Conservation (phyloP, 2,888 invertebrate species). For the Drosophila anceps region DNA sequence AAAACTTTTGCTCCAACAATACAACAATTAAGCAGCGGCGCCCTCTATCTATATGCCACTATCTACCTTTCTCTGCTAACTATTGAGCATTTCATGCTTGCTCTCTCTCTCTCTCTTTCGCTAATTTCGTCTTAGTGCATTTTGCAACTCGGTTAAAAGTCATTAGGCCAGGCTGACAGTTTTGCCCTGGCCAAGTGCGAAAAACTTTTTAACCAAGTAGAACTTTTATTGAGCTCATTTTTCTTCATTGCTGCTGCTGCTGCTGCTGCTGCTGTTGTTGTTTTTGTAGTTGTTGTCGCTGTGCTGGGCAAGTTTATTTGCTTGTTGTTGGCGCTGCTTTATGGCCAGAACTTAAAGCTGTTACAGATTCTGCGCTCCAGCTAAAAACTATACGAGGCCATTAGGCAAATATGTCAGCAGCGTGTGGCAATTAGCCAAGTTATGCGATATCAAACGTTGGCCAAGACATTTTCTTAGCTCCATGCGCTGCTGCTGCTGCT, state of each 20-base stretch:
- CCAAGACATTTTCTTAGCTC: conserved; percentile 42
- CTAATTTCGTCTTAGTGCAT: conserved; percentile 43
- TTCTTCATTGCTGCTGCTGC: conserved; percentile 24
- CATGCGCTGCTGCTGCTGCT: too few relatives aligned
- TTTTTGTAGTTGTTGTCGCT: conserved; percentile 20
- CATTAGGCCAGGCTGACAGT: conserved; percentile 69
- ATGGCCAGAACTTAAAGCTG: conserved; percentile 70
- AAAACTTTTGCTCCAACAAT: conserved; percentile 60
- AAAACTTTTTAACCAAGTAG: conserved; percentile 61
- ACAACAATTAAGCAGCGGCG: conserved; percentile 70
- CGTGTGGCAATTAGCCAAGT: conserved; percentile 81
- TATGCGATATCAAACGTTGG: conserved; percentile 65
- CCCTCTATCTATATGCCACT: conserved; percentile 7
- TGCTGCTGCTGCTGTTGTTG: conserved; percentile 10
- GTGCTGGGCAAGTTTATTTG: conserved; percentile 33
- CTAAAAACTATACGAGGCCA: conserved; percentile 71
- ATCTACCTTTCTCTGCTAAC: conserved; percentile 27
- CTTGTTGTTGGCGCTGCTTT: conserved; percentile 46
- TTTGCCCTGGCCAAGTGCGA: conserved; percentile 39
- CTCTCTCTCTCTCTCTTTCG: conserved; percentile 4
- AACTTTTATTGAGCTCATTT: conserved; percentile 74
- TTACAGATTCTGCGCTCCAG: conserved; percentile 46
- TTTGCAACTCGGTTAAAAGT: conserved; percentile 75
- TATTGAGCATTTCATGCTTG: conserved; percentile 7
- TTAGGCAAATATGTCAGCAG: conserved; percentile 81